phyloP scores from a whole-genome alignment of 2,113 vertebrate genomes.

The Phalacrocorax aristotelis region DNA sequence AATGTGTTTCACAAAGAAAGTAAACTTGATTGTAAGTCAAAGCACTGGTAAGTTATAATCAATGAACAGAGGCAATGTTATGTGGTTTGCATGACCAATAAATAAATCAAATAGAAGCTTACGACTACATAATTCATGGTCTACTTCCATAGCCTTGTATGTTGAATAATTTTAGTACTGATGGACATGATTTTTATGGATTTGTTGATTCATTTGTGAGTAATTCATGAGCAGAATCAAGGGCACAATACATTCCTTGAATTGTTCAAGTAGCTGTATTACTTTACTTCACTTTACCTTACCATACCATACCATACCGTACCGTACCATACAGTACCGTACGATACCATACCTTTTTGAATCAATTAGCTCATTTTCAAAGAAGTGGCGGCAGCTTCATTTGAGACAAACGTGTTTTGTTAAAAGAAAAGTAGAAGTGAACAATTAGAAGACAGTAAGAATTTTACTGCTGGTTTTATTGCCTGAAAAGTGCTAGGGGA shows the following conservation, averaged over 20 bases:
- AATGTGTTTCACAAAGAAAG: background rate
- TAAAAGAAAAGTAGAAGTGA: background rate
- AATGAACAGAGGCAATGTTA: background rate
- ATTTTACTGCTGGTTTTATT: background rate
- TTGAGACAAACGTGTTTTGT: background rate
- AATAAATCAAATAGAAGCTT: background rate
- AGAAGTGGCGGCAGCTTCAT: background rate
- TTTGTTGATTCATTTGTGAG: background rate
- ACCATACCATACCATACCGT: background rate
- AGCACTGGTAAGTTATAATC: background rate
- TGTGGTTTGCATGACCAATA: background rate
- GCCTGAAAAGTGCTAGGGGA: background rate
- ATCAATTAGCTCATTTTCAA: background rate
- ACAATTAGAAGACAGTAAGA: background rate
- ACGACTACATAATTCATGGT: background rate
- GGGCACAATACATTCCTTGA: background rate
- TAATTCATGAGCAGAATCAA: background rate
- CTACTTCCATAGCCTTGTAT: background rate
- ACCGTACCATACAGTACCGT: background rate
- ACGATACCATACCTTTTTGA: background rate
- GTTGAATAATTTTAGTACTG: background rate
- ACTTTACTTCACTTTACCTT: background rate
- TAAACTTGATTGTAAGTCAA: background rate
- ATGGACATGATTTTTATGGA: background rate
- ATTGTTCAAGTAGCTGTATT: background rate